Percentiles rank a stretch among this genome's conserved stretches.
Evolutionary conservation across 2,888 invertebrate genomes (phyloP).

Genomic region (Selenia dentaria): DNA sequence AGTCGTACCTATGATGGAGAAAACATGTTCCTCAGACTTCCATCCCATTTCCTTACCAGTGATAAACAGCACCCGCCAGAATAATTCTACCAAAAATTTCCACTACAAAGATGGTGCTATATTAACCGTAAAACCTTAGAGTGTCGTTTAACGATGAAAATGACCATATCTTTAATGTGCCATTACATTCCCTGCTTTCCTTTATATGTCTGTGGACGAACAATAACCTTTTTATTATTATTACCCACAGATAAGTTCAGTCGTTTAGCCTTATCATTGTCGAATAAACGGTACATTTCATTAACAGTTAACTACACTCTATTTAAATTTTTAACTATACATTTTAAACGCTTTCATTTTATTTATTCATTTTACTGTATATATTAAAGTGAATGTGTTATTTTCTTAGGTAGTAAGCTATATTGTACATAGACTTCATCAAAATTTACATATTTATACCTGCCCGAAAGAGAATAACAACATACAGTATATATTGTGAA

Average conservation of each 20-base stretch:
- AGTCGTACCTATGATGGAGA: no score
- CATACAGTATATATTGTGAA: no score
- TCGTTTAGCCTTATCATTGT: slow-evolving; percentile 43
- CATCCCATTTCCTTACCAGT: slow-evolving; percentile 3
- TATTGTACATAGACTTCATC: no score
- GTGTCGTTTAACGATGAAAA: slow-evolving; percentile 57
- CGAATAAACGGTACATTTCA: slow-evolving; percentile 42
- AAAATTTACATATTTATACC: no score
- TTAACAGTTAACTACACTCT: slow-evolving; percentile 24
- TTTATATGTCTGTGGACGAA: slow-evolving; percentile 48
- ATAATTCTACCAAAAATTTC: slow-evolving; percentile 8
- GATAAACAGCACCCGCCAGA: neutral
- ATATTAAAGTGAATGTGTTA: slow-evolving; percentile 2
- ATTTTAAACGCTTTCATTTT: slow-evolving; percentile 8
- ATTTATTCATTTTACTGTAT: slow-evolving; percentile 6
- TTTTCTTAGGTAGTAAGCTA: neutral
- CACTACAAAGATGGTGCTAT: slow-evolving; percentile 33
- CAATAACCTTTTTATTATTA: slow-evolving; percentile 62
- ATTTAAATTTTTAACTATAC: slow-evolving; percentile 23
- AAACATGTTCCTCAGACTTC: neutral
- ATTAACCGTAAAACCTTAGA: slow-evolving; percentile 56
- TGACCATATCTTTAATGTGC: slow-evolving; percentile 67
- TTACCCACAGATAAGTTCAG: slow-evolving; percentile 52
- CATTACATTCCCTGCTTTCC: slow-evolving; percentile 57
- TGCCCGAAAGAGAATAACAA: no score